Evolutionary conservation across 2,797 vertebrate species (phyloP), one percentile per base, ranked within the genome.

Genomic region (Mormyrops boulengeri): DNA sequence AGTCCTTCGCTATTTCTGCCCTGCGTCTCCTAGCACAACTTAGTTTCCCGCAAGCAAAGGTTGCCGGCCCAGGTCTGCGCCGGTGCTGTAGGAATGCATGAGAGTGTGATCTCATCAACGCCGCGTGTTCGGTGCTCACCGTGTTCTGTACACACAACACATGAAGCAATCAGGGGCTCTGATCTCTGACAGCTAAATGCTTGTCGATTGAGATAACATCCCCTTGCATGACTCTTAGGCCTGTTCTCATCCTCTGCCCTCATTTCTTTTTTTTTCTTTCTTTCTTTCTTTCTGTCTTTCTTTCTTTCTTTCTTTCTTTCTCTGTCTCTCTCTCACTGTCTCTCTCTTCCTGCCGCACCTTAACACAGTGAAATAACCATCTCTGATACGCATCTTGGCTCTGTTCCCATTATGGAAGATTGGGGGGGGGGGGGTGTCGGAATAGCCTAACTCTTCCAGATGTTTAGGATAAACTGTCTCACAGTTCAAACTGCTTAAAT

Each of bases 201-300:
- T 87, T 87, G 26, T 57, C 34, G 55, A 87, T 73, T 73, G 85
- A 49, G 47, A 89, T 52, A 86, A 89, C 62, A 89, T 87, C 47
- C 84, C 84, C 86, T 57, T 73, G 91, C 91, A 91, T 93, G 90
- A 89, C 88, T 91, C 92, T 92, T 91, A 90, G 88, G 77, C 87
- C 91, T 77, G 55, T 60, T 90, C 88, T 1, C 77, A 88, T 77
- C 85, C 89, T 62, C 41, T 86, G 9, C 55, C 44, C 26, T 53
- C 0, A 38, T 89, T 52, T 60, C 41, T 41, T 19, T 62, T 60
- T 47, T 60, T 88, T 19, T 62, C 87, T 47, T 60, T 88, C 53
- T 88, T 0, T 19, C 86, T 62, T 30, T 41, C 22, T 86, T 47
- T 38, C 77, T 82, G 0, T 82, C 26, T 82, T 0, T 84, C 77